phyloP scores from a whole-genome alignment of 2,113 vertebrate species.

The Sceloporus tristichus region DNA sequence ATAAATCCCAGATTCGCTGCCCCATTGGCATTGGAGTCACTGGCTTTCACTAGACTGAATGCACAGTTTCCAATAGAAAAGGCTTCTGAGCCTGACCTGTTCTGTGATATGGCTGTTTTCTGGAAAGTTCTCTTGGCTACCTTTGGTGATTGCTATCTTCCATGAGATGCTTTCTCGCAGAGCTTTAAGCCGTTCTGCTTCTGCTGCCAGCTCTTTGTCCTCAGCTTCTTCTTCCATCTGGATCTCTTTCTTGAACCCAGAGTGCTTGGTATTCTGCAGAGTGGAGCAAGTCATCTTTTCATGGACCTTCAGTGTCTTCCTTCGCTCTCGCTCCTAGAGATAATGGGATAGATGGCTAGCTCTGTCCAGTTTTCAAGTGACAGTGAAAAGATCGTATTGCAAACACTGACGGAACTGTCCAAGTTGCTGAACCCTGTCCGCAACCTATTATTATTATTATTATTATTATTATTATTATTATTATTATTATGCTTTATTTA shows the following conservation, averaged over 20 bases:
- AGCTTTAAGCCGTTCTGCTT: constrained; percentile 53
- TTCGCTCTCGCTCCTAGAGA: constrained; percentile 80
- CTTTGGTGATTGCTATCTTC: constrained; percentile 79
- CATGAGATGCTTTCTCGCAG: constrained; percentile 55
- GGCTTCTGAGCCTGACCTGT: not conserved
- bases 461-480: no score
- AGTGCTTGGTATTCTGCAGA: constrained; percentile 67
- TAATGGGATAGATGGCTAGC: not conserved
- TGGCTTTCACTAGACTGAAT: no score
- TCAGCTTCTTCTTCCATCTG: constrained; percentile 70
- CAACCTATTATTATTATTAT: no score
- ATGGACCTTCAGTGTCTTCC: constrained; percentile 78
- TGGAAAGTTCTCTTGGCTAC: constrained; percentile 54
- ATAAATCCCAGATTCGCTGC: no score
- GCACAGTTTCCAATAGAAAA: no score
- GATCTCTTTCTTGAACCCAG: constrained; percentile 72
- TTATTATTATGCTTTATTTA: no score
- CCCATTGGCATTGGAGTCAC: no score
- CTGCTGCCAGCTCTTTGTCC: constrained; percentile 39
- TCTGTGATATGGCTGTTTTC: not conserved
- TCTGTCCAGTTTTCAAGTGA: constrained; percentile 3
- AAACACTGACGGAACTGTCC: no score
- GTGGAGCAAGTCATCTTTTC: constrained; percentile 80
- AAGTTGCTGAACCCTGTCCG: no score
- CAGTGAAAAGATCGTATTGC: no score